Conservation (phyloP, 2,888 invertebrate species). For the Melinopterus prodromus region DNA sequence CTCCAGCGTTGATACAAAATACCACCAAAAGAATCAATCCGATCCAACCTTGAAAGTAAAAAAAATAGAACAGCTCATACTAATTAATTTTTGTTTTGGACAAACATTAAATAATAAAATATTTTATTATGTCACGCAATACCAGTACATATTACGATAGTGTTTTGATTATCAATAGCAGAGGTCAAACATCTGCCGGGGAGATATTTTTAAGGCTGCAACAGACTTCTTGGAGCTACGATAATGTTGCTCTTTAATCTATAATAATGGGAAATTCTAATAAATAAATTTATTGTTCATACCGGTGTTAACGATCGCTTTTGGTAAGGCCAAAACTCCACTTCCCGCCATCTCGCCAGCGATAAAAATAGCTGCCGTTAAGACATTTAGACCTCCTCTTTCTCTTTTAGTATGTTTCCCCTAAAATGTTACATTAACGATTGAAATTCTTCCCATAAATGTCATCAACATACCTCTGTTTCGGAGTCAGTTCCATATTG, state of each 20-base stretch:
- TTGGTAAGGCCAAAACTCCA: conserved; percentile 74
- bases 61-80: neutral
- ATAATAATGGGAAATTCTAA: neutral
- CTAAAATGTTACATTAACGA: neutral
- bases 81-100: conserved; percentile 5
- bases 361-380: conserved; percentile 69
- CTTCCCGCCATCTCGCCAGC: conserved; percentile 78
- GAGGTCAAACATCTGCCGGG: conserved; percentile 7
- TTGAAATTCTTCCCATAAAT: neutral
- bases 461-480: conserved; percentile 10
- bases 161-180: neutral
- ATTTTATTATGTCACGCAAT: neutral
- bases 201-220: conserved; percentile 15
- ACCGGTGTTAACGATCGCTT: conserved; percentile 73
- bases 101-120: conserved; percentile 4
- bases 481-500: conserved; percentile 29
- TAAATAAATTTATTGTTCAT: conserved; percentile 34
- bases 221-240: conserved; percentile 1
- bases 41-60: conserved; percentile 67
- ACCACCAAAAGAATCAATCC: conserved; percentile 69
- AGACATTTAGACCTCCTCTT: conserved; percentile 57
- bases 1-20: conserved; percentile 69
- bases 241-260: neutral
- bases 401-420: neutral
- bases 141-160: neutral